Evolutionary conservation across 2,888 invertebrate genomes (phyloP), one percentile per base, ranked within the genome.

Genomic region (Allygus modestus): DNA sequence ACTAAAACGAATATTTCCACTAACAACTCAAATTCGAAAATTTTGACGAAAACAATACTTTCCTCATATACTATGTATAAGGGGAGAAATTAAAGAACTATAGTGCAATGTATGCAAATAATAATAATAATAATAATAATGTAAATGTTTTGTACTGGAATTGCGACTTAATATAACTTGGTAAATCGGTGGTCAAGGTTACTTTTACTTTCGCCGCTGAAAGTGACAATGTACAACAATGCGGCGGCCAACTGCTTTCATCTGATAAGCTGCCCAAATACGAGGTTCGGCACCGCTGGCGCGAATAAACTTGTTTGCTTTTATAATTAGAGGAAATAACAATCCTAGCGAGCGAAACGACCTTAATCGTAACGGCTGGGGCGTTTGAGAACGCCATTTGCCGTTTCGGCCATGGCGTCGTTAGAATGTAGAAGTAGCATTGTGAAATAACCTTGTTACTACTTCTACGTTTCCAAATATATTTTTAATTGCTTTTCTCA

Each of bases 251-350:
- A 28, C 54, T 54, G 31, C 65, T 65, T 65, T 65, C 65, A 65
- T 65, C 65, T 65, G 65, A 65, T 65, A 58, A 58, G 46, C 58
- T 15, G 58, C 58, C 58, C 58, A 58, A 58, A 58, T 58, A 31
- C 65, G 4, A 28, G 28, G 31, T 17, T 31, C 28, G 65, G 65
- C 65, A 31, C 65, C 65, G 65, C 58, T 58, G 58, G 28, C 65
- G 65, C 65, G 65, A 28, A 28, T 65, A 31, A 20, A 31, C 65
- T 65, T 65, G 65, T 65, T 65, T 65, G 17, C 28, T 5, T 9
- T 65, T 65, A 65, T 65, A 65, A 65, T 65, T 65, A 65, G 65
- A 65, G 65, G 65, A 65, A 65, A 65, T 65, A 65, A 65, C 65
- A 65, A 31, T 65, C 28, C 31, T 15, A 65, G 17, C 12, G 7